Percentiles rank a stretch among this genome's conserved stretches.
These are phyloP conservation scores for Sclerodermus sp. DNA, from an alignment of 2,888 invertebrate genomes.

Conservation along the genomic window DNA sequence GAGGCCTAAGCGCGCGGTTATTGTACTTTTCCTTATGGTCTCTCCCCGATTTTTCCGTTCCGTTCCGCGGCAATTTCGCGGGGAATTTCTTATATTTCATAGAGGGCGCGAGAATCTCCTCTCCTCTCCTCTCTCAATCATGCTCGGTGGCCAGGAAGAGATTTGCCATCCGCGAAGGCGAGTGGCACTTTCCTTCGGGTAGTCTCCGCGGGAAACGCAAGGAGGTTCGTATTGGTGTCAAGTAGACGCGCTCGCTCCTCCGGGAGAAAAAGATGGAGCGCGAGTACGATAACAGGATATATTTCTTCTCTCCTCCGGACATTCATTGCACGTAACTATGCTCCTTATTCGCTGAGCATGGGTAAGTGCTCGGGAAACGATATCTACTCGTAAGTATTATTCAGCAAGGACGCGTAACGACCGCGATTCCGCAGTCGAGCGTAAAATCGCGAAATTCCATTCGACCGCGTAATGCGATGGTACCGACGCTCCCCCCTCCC, in stretches of 20 bases:
- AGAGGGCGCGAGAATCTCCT: too few species aligned
- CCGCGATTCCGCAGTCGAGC: conserved; percentile 22
- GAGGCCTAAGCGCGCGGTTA: too few species aligned
- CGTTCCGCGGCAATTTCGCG: too few species aligned
- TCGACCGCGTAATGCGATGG: conserved; percentile 17
- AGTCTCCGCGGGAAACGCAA: too few species aligned
- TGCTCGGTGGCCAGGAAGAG: too few species aligned
- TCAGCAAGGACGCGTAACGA: conserved; percentile 24
- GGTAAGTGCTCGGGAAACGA: conserved; percentile 18
- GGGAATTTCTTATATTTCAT: too few species aligned
- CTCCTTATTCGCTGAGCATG: conserved; percentile 23
- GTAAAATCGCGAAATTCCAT: conserved; percentile 34
- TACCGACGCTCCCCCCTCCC: background rate
- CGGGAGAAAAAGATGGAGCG: background rate
- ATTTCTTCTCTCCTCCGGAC: conserved; percentile 26
- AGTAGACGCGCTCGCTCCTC: background rate
- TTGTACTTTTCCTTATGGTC: too few species aligned
- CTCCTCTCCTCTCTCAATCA: too few species aligned
- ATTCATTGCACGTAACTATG: conserved; percentile 31
- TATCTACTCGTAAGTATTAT: conserved; percentile 27
- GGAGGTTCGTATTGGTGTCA: too few species aligned
- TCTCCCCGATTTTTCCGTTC: too few species aligned
- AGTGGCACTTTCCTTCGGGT: too few species aligned
- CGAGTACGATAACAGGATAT: conserved; percentile 24
- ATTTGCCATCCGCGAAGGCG: too few species aligned